Conservation (phyloP, 2,888 invertebrate genomes). For the Macrophya annulata region DNA sequence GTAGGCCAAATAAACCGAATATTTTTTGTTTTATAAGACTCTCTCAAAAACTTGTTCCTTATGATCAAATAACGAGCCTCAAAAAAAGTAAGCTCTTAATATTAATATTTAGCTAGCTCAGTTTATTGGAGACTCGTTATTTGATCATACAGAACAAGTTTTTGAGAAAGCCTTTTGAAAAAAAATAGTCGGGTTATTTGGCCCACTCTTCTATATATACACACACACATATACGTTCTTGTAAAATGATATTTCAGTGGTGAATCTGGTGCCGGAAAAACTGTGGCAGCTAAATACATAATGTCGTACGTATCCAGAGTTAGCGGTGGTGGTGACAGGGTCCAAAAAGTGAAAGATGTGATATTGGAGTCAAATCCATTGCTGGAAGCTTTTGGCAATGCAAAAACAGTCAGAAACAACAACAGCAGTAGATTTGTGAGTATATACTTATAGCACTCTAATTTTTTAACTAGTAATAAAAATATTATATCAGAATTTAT, state of each 20-base stretch:
- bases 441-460: slow-evolving; percentile 59
- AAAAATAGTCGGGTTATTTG: too few relatives aligned
- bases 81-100: too few relatives aligned
- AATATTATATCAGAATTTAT: neutral
- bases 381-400: slow-evolving; percentile 86
- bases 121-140: too few relatives aligned
- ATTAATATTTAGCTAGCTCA: too few relatives aligned
- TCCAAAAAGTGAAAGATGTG: slow-evolving; percentile 85
- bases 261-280: slow-evolving; percentile 87
- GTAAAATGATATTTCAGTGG: slow-evolving; percentile 80
- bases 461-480: neutral
- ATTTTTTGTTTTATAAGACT: too few relatives aligned
- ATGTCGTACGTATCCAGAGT: slow-evolving; percentile 85
- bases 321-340: slow-evolving; percentile 84
- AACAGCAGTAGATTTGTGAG: slow-evolving; percentile 86
- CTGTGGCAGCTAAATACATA: slow-evolving; percentile 85
- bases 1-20: too few relatives aligned
- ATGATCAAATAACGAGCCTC: too few relatives aligned
- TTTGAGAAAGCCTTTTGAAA: too few relatives aligned
- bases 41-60: too few relatives aligned
- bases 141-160: too few relatives aligned
- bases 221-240: slow-evolving; percentile 26
- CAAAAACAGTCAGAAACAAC: slow-evolving; percentile 85
- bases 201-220: too few relatives aligned
- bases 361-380: slow-evolving; percentile 86